Conservation (phyloP, 2,888 invertebrate species). For the Cryptocephalus moraei region DNA sequence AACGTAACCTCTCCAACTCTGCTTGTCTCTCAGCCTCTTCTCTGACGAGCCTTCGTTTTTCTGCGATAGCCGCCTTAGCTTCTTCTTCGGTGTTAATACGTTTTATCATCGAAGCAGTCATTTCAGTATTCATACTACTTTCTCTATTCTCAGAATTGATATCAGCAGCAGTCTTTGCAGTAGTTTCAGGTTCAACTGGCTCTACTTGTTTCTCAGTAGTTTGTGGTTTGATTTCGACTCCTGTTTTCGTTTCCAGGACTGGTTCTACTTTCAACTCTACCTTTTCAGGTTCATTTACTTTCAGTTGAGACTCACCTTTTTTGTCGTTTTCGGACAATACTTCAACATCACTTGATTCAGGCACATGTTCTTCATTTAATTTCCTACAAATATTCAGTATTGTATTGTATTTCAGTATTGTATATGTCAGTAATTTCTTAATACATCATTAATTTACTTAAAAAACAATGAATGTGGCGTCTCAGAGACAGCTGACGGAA, state of each 20-base stretch:
- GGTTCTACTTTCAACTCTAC: conserved; percentile 1
- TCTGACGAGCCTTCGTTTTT: conserved; percentile 73
- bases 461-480: no score
- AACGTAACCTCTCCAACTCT: conserved; percentile 65
- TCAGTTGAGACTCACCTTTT: background rate
- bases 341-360: conserved; percentile 11
- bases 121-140: conserved; percentile 22
- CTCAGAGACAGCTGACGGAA: no score
- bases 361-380: conserved; percentile 9
- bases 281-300: background rate
- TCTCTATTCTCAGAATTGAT: conserved; percentile 9
- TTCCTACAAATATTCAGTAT: conserved; percentile 7
- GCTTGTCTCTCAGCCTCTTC: conserved; percentile 89
- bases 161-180: conserved; percentile 5
- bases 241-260: conserved; percentile 6
- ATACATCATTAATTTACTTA: no score
- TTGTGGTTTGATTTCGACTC: conserved; percentile 1
- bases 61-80: conserved; percentile 88
- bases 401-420: no score
- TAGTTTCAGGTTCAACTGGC: conserved; percentile 1
- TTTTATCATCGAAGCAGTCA: conserved; percentile 56
- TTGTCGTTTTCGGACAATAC: conserved; percentile 5
- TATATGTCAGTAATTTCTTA: no score
- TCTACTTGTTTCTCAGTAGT: conserved; percentile 2
- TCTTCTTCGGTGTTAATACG: conserved; percentile 83